Conservation (phyloP, 2,797 vertebrate species). For the Buceros bicornis region DNA sequence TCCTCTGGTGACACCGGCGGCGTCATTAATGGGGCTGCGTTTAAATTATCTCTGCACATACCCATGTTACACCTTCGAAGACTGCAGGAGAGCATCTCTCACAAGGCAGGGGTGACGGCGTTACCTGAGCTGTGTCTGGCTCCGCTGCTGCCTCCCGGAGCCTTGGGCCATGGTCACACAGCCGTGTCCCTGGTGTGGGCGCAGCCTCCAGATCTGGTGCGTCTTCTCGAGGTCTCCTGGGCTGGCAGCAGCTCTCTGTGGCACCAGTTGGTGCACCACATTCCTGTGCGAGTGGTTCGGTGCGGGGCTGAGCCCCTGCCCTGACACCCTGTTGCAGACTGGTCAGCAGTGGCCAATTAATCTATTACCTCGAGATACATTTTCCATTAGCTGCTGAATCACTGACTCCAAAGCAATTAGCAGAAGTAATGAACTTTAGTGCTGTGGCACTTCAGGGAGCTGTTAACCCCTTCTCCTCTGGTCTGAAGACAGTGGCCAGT, state of each 20-base stretch:
- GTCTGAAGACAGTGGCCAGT: rapidly evolving
- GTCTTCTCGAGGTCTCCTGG: rapidly evolving
- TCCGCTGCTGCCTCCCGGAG: rapidly evolving
- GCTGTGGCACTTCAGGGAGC: neutral
- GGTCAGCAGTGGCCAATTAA: constrained; percentile 19
- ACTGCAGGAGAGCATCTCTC: neutral
- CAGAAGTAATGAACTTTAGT: constrained; percentile 60
- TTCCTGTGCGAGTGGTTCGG: rapidly evolving
- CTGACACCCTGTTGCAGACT: neutral
- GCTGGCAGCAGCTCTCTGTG: rapidly evolving
- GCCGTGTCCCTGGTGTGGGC: neutral
- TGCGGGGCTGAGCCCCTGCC: neutral
- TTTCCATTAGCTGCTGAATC: constrained; percentile 56
- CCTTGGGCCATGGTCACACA: rapidly evolving
- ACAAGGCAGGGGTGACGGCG: rapidly evolving
- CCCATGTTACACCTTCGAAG: neutral
- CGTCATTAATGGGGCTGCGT: neutral
- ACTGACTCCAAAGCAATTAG: constrained; percentile 70
- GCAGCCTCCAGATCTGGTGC: rapidly evolving
- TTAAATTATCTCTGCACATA: neutral
- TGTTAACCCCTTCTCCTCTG: constrained; percentile 8
- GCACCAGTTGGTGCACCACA: rapidly evolving
- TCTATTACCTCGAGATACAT: constrained; percentile 35
- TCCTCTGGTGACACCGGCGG: neutral
- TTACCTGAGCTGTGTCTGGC: neutral